phyloP scores from a whole-genome alignment of 2,113 vertebrate genomes.

The Sceloporus tristichus region DNA sequence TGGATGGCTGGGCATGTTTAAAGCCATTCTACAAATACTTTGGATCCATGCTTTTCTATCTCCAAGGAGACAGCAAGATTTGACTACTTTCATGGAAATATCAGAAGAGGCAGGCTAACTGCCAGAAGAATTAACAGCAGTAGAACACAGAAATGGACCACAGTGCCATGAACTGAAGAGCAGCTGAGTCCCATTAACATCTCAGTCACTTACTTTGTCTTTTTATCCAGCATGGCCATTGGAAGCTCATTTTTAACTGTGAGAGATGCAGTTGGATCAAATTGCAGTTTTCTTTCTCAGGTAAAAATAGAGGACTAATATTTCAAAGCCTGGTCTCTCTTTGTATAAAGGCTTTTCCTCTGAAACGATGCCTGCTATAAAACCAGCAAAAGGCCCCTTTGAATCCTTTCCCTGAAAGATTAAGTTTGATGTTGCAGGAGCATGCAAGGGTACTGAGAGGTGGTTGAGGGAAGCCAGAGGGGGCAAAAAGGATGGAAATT shows the following conservation, averaged over 20 bases:
- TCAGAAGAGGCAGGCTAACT: slow-evolving; percentile 10
- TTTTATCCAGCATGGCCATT: neutral
- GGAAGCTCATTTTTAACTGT: slow-evolving; percentile 47
- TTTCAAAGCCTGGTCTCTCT: slow-evolving; percentile 40
- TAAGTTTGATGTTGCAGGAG: slow-evolving; percentile 46
- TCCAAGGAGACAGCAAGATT: neutral
- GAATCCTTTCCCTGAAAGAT: slow-evolving; percentile 34
- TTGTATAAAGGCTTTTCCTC: slow-evolving; percentile 1
- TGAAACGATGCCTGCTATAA: slow-evolving; percentile 37
- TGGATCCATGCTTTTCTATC: slow-evolving; percentile 14
- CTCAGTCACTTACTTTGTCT: slow-evolving; percentile 13
- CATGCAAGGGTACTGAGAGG: slow-evolving; percentile 46
- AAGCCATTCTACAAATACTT: slow-evolving; percentile 19
- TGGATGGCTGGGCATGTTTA: neutral
- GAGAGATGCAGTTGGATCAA: slow-evolving; percentile 45
- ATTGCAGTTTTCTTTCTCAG: slow-evolving; percentile 22
- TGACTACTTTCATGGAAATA: neutral
- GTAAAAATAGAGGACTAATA: slow-evolving; percentile 29
- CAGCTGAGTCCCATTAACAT: slow-evolving; percentile 20
- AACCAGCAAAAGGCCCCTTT: slow-evolving; percentile 43
- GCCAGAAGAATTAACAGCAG: neutral
- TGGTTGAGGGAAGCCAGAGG: slow-evolving; percentile 27
- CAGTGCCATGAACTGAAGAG: slow-evolving; percentile 3
- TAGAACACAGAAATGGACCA: slow-evolving; percentile 12
- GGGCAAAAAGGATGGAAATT: slow-evolving; percentile 52